Conservation (phyloP, 30 jellyfish, hydroid and myxozoan genomes). For the Hydractinia echinata region DNA sequence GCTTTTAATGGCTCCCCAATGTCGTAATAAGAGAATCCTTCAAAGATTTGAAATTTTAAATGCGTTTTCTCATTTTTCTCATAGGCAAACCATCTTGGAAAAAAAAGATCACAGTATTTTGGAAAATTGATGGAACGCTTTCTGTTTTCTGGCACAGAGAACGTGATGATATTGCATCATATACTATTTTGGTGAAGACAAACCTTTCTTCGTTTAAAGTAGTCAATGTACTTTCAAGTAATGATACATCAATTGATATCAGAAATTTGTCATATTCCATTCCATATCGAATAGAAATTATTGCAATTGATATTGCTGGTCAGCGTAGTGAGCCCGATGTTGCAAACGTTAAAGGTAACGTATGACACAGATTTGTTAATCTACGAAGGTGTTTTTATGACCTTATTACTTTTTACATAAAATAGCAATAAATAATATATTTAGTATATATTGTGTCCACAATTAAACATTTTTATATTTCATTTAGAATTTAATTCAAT, state of each 20-base stretch:
- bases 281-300: background rate
- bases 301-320: background rate
- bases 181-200: background rate
- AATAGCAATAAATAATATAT: too few species aligned
- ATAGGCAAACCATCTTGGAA: background rate
- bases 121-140: background rate
- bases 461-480: too few species aligned
- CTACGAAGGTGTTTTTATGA: too few species aligned
- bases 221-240: background rate
- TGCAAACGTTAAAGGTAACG: background rate
- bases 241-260: background rate
- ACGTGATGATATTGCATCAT: background rate
- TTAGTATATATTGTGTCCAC: too few species aligned
- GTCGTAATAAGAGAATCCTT: too few species aligned
- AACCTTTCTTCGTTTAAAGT: background rate
- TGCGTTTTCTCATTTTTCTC: background rate
- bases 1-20: too few species aligned
- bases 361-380: too few species aligned
- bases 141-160: background rate
- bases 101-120: background rate
- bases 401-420: too few species aligned
- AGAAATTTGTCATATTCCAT: background rate
- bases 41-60: background rate
- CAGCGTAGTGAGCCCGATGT: slow-evolving; percentile 3
- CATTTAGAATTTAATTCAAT: too few species aligned